Conservation (phyloP, 1,140 invertebrate species). For the Drosophila willistoni region DNA sequence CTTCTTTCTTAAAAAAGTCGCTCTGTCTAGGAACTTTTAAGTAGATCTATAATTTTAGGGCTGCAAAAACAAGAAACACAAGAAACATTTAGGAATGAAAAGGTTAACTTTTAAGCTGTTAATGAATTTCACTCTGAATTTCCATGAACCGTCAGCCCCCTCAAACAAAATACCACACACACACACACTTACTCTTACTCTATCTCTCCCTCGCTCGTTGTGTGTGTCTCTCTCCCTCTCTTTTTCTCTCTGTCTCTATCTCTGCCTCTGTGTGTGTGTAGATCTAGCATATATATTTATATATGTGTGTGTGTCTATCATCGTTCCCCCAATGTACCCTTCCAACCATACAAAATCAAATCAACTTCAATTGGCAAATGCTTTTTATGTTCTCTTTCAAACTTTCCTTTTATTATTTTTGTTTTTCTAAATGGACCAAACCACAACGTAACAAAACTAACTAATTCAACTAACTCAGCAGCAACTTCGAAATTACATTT, state of each 20-base stretch:
- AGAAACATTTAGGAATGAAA: background rate
- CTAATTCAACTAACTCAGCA: background rate
- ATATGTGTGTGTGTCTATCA: background rate
- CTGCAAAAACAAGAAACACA: background rate
- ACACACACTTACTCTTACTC: background rate
- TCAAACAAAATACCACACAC: background rate
- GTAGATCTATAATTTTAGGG: background rate
- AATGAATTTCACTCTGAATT: background rate
- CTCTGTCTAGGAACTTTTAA: slow-evolving; percentile 1
- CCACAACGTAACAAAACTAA: slow-evolving; percentile 4
- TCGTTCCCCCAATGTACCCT: background rate
- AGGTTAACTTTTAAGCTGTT: background rate
- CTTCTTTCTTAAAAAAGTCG: background rate
- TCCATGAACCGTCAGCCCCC: background rate
- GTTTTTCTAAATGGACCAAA: background rate
- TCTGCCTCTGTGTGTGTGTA: background rate
- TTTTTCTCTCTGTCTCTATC: background rate
- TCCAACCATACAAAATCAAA: slow-evolving; percentile 15
- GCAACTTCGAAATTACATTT: background rate
- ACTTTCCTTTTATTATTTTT: slow-evolving; percentile 18
- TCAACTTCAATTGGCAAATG: slow-evolving; percentile 50
- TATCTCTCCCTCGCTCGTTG: background rate
- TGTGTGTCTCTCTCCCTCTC: background rate
- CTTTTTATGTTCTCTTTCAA: slow-evolving; percentile 53
- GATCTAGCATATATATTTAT: background rate